A percentile compares a stretch with the other conserved stretches of the same genome.
These are phyloP conservation scores for Malurus melanocephalus DNA, from an alignment of 2,113 vertebrate species.

Conservation along the genomic window DNA sequence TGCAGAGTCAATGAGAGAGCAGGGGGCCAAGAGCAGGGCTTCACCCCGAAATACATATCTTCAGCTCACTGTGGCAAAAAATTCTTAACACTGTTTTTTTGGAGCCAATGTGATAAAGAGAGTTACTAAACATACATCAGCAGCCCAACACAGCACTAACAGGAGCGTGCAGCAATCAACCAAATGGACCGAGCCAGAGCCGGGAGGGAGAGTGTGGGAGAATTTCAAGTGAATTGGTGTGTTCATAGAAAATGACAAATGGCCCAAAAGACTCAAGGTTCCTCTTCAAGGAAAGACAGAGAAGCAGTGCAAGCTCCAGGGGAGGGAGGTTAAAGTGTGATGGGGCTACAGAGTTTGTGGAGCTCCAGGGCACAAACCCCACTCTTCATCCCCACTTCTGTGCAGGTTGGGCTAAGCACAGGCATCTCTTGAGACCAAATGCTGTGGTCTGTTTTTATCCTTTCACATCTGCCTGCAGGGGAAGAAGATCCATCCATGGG, in stretches of 20 bases:
- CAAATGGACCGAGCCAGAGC: conserved; percentile 15
- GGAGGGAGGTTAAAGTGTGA: fast-evolving
- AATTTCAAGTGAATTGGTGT: conserved; percentile 15
- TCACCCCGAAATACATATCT: not conserved
- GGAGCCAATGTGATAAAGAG: conserved; percentile 9
- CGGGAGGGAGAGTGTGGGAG: not conserved
- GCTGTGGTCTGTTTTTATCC: not conserved
- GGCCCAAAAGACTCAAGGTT: conserved; percentile 4
- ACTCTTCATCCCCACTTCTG: not conserved
- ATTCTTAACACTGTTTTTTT: not conserved
- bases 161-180: conserved; percentile 1
- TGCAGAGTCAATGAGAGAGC: not conserved
- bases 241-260: conserved; percentile 43
- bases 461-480: not conserved
- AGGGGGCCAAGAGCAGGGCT: not conserved
- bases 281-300: not conserved
- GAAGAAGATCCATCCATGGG: not conserved
- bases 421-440: not conserved
- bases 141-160: conserved; percentile 36
- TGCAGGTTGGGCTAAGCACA: not conserved
- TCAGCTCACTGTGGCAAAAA: not conserved
- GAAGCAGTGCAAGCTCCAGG: not conserved
- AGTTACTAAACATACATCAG: conserved; percentile 49
- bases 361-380: not conserved
- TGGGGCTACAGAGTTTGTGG: not conserved